phyloP scores from a whole-genome alignment of 2,888 invertebrate species.

The Scelioninae gen. 1 region DNA sequence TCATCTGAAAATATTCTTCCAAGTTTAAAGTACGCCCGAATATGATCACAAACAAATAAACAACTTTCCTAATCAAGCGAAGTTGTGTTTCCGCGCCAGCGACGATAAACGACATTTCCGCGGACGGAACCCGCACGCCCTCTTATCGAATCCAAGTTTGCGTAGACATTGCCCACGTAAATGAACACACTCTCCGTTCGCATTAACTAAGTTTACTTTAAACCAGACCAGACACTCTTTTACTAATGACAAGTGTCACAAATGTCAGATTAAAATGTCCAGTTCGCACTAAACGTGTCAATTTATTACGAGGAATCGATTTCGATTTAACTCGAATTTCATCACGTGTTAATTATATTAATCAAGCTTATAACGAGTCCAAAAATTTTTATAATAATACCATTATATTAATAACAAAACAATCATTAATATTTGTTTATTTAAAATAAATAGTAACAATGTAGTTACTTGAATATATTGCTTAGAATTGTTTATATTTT shows the following conservation, averaged over 20 bases:
- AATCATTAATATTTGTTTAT: no score
- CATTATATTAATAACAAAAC: no score
- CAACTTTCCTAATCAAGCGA: conserved; percentile 33
- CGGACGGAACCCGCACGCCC: conserved; percentile 43
- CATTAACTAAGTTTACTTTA: conserved; percentile 27
- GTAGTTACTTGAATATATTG: no score
- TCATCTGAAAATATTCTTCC: neutral
- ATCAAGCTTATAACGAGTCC: neutral
- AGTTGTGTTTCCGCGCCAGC: conserved; percentile 39
- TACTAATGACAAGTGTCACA: conserved; percentile 35
- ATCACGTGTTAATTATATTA: conserved; percentile 17
- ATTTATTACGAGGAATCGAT: conserved; percentile 17
- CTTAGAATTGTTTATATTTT: no score
- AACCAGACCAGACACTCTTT: conserved; percentile 32
- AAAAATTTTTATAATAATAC: no score
- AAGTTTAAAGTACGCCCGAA: neutral
- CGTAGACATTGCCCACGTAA: conserved; percentile 51
- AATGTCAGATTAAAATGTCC: conserved; percentile 45
- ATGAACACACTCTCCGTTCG: conserved; percentile 14
- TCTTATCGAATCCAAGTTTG: conserved; percentile 68
- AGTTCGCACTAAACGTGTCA: conserved; percentile 30
- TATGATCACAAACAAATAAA: neutral
- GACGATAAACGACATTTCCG: conserved; percentile 72
- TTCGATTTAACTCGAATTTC: conserved; percentile 22
- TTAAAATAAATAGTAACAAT: no score